Percentiles rank a stretch among this genome's conserved stretches.
phyloP scores from a whole-genome alignment of 1,140 invertebrate species.

The Yoshiicerus persimilis region DNA sequence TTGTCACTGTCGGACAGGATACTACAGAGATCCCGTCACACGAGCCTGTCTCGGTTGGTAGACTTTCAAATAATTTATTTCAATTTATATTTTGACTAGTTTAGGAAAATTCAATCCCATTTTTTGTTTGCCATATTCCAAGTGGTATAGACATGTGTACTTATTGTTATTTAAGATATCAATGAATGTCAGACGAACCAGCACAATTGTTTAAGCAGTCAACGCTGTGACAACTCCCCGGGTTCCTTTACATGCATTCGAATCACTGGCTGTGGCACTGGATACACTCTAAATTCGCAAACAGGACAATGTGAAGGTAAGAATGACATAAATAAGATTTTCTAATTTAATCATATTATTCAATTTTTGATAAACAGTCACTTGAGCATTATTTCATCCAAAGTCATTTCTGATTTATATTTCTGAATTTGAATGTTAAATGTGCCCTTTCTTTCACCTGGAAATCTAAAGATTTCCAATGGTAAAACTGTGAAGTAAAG shows the following conservation, averaged over 20 bases:
- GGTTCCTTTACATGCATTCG: slow-evolving; percentile 79
- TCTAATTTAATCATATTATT: too few relatives aligned
- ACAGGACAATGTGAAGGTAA: slow-evolving; percentile 83
- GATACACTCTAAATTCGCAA: slow-evolving; percentile 88
- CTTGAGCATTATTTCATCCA: too few relatives aligned
- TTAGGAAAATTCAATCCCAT: too few relatives aligned
- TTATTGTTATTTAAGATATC: slow-evolving; percentile 56
- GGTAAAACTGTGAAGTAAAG: too few relatives aligned
- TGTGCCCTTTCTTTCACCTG: too few relatives aligned
- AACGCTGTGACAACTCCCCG: slow-evolving; percentile 86
- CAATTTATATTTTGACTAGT: background rate
- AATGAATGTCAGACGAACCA: slow-evolving; percentile 65
- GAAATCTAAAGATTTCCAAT: too few relatives aligned
- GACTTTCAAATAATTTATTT: background rate
- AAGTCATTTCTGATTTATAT: too few relatives aligned
- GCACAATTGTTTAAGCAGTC: slow-evolving; percentile 64
- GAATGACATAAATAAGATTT: background rate
- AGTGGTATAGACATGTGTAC: background rate
- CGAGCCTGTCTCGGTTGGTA: slow-evolving; percentile 59
- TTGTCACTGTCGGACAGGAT: slow-evolving; percentile 60
- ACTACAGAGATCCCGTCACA: slow-evolving; percentile 58
- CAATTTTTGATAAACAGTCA: too few relatives aligned
- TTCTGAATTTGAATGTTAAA: too few relatives aligned
- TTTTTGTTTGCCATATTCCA: background rate
- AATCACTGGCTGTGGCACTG: slow-evolving; percentile 87